These are phyloP conservation scores for Amphibalanus amphitrite DNA, from an alignment of 1,140 invertebrate species.

Conservation along the genomic window DNA sequence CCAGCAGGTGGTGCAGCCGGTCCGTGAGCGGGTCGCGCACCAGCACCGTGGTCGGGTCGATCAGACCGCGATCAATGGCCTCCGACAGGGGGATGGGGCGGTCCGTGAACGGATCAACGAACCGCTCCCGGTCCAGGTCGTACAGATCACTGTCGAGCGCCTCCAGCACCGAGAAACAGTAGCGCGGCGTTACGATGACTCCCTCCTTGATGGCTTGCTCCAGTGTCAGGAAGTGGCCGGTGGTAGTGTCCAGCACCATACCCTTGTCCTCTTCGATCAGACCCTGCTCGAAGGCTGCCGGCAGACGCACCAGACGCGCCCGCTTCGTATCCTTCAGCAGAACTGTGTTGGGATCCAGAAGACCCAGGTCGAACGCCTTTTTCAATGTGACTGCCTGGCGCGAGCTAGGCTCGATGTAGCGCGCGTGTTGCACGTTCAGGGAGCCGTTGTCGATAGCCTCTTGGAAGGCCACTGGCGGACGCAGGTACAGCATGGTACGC, in stretches of 20 bases:
- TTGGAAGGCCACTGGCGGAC: conserved; percentile 54
- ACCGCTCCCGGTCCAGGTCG: conserved; percentile 52
- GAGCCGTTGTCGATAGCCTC: conserved; percentile 50
- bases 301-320: conserved; percentile 58
- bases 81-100: conserved; percentile 49
- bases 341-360: conserved; percentile 70
- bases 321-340: conserved; percentile 71
- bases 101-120: conserved; percentile 56
- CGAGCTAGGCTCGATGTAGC: conserved; percentile 52
- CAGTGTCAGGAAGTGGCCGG: conserved; percentile 57
- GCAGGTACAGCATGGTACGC: conserved; percentile 45
- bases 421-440: conserved; percentile 50
- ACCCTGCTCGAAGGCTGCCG: conserved; percentile 67
- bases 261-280: conserved; percentile 71
- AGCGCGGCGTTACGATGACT: conserved; percentile 52
- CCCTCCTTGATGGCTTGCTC: conserved; percentile 53
- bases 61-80: conserved; percentile 52
- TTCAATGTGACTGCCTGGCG: conserved; percentile 54
- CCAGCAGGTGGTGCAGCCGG: conserved; percentile 51
- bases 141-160: conserved; percentile 65
- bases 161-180: conserved; percentile 59
- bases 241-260: conserved; percentile 60
- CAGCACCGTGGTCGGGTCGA: conserved; percentile 66
- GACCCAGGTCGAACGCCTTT: conserved; percentile 60
- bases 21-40: conserved; percentile 60